A percentile compares a stretch with the other conserved stretches of the same genome.
Conservation (phyloP, 2,113 vertebrate species). For the Channa maculata region DNA sequence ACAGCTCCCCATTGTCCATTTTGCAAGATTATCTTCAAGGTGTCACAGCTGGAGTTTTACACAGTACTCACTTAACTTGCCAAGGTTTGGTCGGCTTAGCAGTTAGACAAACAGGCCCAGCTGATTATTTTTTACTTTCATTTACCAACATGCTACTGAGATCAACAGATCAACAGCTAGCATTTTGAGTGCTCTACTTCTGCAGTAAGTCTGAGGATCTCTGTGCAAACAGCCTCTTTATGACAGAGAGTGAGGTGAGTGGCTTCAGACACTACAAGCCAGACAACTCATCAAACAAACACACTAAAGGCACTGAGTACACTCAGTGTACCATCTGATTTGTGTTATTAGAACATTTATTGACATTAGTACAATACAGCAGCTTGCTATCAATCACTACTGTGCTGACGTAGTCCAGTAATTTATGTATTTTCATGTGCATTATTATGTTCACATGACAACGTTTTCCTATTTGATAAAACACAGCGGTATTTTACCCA, state of each 20-base stretch:
- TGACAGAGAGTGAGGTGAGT: slow-evolving; percentile 79
- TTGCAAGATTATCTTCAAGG: slow-evolving; percentile 43
- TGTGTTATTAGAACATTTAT: slow-evolving; percentile 72
- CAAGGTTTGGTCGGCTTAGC: slow-evolving; percentile 52
- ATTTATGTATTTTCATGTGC: background rate
- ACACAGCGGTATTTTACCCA: slow-evolving; percentile 10
- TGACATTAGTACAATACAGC: slow-evolving; percentile 63
- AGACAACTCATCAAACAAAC: slow-evolving; percentile 81
- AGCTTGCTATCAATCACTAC: slow-evolving; percentile 39
- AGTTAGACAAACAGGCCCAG: slow-evolving; percentile 69
- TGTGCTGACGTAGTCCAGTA: slow-evolving; percentile 3
- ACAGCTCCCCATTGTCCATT: slow-evolving; percentile 34
- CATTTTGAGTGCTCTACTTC: slow-evolving; percentile 71
- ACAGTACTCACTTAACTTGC: slow-evolving; percentile 44
- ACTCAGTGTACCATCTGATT: slow-evolving; percentile 63
- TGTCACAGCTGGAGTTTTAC: slow-evolving; percentile 52
- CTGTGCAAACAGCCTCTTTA: slow-evolving; percentile 84
- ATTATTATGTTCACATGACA: background rate
- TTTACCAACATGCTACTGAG: slow-evolving; percentile 74
- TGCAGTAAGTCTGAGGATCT: slow-evolving; percentile 80
- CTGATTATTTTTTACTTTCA: slow-evolving; percentile 74
- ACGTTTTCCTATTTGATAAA: background rate
- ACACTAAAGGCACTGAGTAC: slow-evolving; percentile 70
- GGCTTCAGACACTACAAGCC: slow-evolving; percentile 79
- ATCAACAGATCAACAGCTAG: slow-evolving; percentile 76